Base-by-base conservation (phyloP, 2,888 invertebrate species). In the Clunio marinus region DNA sequence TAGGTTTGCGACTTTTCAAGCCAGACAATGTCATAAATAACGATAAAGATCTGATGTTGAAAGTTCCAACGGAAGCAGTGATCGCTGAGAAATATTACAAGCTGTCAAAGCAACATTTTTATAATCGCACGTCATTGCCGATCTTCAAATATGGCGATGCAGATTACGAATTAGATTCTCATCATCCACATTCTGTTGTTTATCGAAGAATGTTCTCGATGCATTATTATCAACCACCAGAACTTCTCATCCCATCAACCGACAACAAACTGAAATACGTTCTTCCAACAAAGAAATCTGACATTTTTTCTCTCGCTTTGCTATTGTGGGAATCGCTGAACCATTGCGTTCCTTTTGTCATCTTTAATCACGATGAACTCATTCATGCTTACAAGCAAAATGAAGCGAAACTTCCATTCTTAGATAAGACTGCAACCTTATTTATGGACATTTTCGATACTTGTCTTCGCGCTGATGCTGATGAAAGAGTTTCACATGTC, bases 321-420 rank as follows among this genome's bases (percentile, higher is more conserved):
- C 41, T 72, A 20, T 45, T 73, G 13, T 73, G 73, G 73, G 73
- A 73, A 68, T 60, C 71, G 32, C 41, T 73, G 22, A 72, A 73
- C 60, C 32, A 69, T 10, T 70, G 70, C 68, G 69, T 71, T 46
- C 73, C 73, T 22, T 72, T 70, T 69, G 71, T 68, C 3, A 63
- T 70, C 25, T 71, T 70, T 58, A 70, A 62, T 46, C 66, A 71
- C 24, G 35, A 57, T 24, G 72, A 72, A 66, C 46, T 72, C 13
- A 70, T 71, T 20, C 69, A 70, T 22, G 55, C 37, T 15, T 58
- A 69, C 1, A 70, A 70, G 24, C 32, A 51, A 24, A 22, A 59
- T 24, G 68, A 68, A 17, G 20, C 32, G 3, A 32, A 45, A 45
- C n/a, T 68, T 5, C 68, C 68, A 13, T 13, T 68, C 4, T 20